phyloP scores from a whole-genome alignment of 2,113 vertebrate species.

The Mustela nigripes region DNA sequence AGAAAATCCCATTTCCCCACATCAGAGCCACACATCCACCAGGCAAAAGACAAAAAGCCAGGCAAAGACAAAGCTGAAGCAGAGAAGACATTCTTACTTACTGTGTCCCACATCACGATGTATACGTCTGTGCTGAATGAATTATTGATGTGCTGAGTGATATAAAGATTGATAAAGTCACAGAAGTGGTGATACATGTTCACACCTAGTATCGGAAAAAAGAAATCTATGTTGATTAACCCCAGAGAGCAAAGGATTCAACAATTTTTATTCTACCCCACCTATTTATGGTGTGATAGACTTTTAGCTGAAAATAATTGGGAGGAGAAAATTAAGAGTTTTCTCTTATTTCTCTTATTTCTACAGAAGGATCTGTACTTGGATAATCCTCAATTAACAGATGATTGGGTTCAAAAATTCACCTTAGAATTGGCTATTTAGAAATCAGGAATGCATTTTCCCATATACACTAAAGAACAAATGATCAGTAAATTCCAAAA shows the following conservation, averaged over 20 bases:
- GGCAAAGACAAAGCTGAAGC: neutral
- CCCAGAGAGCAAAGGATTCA: neutral
- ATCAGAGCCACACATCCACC: neutral
- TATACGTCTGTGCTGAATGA: slow-evolving; percentile 95
- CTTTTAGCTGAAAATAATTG: slow-evolving; percentile 17
- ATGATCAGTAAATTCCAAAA: neutral
- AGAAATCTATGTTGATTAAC: slow-evolving; percentile 61
- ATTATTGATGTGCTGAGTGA: slow-evolving; percentile 97
- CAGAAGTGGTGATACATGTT: slow-evolving; percentile 99
- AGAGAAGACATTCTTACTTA: slow-evolving; percentile 84
- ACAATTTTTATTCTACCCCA: neutral
- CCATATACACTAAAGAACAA: neutral
- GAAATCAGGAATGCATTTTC: slow-evolving; percentile 37
- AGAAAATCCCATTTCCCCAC: neutral
- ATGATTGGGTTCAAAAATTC: neutral
- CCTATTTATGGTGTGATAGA: neutral
- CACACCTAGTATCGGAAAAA: slow-evolving; percentile 89
- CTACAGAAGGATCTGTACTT: neutral
- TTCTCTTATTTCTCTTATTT: neutral
- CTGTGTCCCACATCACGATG: slow-evolving; percentile 99
- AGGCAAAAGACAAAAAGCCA: neutral
- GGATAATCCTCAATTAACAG: neutral
- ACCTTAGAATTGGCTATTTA: slow-evolving; percentile 29
- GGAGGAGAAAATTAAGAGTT: neutral
- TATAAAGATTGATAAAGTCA: slow-evolving; percentile 98